Evolutionary conservation across 2,888 invertebrate species (phyloP), one percentile per base, ranked within the genome.

Genomic region (Nephrocerus scutellatus): DNA sequence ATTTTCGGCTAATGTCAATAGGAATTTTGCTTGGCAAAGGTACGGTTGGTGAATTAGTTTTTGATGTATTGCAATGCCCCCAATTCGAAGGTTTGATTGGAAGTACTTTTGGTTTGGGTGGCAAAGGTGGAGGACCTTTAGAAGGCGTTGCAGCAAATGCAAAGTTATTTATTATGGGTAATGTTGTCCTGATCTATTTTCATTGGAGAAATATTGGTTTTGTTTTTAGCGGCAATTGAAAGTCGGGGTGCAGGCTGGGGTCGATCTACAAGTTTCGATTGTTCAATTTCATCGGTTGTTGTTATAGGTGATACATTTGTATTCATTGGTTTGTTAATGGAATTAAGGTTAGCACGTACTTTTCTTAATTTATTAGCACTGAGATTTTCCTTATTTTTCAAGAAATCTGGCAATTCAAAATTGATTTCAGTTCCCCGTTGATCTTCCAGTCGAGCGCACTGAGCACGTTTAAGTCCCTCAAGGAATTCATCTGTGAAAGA

Each of bases 401-500:
- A 66, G 59, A 85, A 85, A 55, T 84, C 84, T 1, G 84, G 84
- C 31, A 84, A 68, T 62, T 84, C 83, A 51, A 79, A 80, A 60
- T 83, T 82, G 10, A 82, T 82, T 67, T 83, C 82, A 1, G 82
- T 82, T 37, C 81, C 84, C 40, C 84, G 73, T 67, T 85, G 85
- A 64, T 85, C 85, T 60, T 86, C 85, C 36, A 86, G 66, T 22
- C 85, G 74, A 36, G 79, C 77, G 53, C 81, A 67, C 59, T 84
- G 82, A 2, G 83, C 83, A 53, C 82, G 72, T 59, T 82, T 83
- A 49, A 84, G 66, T 22, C 82, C 82, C 61, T 83, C 81, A 52
- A 82, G 79, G 50, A 84, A 69, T 65, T 82, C 83, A 79, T 82
- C 83, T 65, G 48, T 30, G 14, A 18, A 26, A 24, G 31, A 14